Conservation (phyloP, 2,888 invertebrate genomes). For the Parthenolecanium corni region DNA sequence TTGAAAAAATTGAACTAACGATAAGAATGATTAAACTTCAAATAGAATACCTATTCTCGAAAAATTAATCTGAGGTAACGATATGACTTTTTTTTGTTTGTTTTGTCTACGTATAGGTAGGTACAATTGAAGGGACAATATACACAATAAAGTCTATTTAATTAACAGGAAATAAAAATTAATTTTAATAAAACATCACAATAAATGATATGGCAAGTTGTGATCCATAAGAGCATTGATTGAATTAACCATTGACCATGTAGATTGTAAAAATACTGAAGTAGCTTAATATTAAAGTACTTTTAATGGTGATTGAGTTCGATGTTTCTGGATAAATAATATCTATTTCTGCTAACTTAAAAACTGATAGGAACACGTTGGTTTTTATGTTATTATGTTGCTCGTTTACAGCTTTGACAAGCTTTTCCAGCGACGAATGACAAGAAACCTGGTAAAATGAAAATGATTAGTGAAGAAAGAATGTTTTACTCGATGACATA, state of each 20-base stretch:
- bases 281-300: background rate
- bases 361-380: slow-evolving; percentile 74
- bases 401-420: slow-evolving; percentile 73
- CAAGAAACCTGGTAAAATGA: slow-evolving; percentile 61
- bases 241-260: background rate
- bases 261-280: background rate
- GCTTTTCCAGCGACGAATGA: slow-evolving; percentile 63
- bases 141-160: too few species aligned
- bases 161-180: background rate
- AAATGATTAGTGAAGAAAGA: background rate
- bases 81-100: too few species aligned
- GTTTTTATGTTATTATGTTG: slow-evolving; percentile 75
- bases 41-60: too few species aligned
- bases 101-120: too few species aligned
- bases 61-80: too few species aligned
- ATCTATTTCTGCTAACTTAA: slow-evolving; percentile 86
- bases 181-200: background rate
- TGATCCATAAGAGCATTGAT: background rate
- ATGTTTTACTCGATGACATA: too few species aligned
- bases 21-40: too few species aligned
- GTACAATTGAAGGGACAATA: too few species aligned
- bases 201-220: background rate
- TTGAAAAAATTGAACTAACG: too few species aligned
- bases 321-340: slow-evolving; percentile 41
- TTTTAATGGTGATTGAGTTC: background rate